These are phyloP conservation scores for Drosophila nigritarsus DNA, from an alignment of 2,888 invertebrate genomes.

Conservation along the genomic window DNA sequence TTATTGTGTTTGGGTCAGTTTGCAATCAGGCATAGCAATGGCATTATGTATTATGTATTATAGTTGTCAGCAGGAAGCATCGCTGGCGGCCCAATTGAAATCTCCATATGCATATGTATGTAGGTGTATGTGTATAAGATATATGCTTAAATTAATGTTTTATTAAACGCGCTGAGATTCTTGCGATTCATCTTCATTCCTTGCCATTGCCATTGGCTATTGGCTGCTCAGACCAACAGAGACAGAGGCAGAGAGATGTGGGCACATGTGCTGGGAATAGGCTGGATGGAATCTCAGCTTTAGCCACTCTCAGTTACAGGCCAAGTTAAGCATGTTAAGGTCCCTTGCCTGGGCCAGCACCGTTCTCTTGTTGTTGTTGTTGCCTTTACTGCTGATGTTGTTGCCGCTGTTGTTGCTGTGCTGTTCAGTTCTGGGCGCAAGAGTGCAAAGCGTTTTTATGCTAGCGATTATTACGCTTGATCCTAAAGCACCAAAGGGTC, in stretches of 20 bases:
- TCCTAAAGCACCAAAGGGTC: conserved; percentile 82
- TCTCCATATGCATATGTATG: conserved; percentile 19
- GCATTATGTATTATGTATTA: conserved; percentile 20
- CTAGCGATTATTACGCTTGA: conserved; percentile 83
- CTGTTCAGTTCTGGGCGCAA: conserved; percentile 54
- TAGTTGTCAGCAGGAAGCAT: conserved; percentile 48
- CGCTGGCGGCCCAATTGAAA: conserved; percentile 57
- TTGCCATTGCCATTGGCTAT: conserved; percentile 57
- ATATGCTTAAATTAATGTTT: conserved; percentile 61
- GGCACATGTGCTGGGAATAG: conserved; percentile 46
- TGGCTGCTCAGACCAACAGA: conserved; percentile 28
- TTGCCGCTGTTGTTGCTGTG: not conserved
- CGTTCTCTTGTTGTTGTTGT: conserved; percentile 6
- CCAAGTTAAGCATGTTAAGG: conserved; percentile 35
- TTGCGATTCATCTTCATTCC: conserved; percentile 60
- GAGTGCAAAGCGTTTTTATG: conserved; percentile 82
- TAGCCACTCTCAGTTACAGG: conserved; percentile 47
- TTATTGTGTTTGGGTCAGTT: conserved; percentile 1
- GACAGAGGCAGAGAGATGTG: not conserved
- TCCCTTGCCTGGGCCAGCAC: conserved; percentile 33
- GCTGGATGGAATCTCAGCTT: conserved; percentile 22
- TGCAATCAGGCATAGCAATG: not conserved
- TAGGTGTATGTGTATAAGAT: conserved; percentile 18
- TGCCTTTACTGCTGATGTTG: not conserved
- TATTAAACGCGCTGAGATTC: conserved; percentile 62